These are phyloP conservation scores for Pangasianodon hypophthalmus DNA, from an alignment of 2,113 vertebrate species.

Conservation along the genomic window DNA sequence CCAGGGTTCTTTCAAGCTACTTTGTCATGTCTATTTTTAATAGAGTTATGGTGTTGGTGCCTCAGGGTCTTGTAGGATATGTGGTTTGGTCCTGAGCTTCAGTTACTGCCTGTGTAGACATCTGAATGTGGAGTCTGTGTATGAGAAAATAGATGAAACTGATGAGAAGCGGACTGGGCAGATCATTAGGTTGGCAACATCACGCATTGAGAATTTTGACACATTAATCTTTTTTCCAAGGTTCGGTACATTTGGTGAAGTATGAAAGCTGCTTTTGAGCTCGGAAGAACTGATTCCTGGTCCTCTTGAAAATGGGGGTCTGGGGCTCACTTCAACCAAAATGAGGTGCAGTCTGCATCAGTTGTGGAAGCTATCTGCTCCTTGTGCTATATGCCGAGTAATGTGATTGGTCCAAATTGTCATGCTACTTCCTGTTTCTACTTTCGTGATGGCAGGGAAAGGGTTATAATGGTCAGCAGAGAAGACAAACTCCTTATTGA, in stretches of 20 bases:
- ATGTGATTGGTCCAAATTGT: neutral
- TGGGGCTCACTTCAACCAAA: neutral
- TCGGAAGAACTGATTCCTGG: neutral
- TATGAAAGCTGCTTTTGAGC: neutral
- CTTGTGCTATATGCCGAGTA: neutral
- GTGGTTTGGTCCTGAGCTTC: constrained; percentile 1
- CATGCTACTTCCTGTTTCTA: neutral
- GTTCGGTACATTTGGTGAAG: neutral
- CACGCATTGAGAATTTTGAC: neutral
- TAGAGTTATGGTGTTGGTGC: neutral
- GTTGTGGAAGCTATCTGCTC: neutral
- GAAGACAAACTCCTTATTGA: neutral
- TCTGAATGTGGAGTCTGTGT: constrained; percentile 11
- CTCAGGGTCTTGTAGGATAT: neutral
- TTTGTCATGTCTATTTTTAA: neutral
- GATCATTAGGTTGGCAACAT: neutral
- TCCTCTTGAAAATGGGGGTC: neutral
- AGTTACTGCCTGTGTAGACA: neutral
- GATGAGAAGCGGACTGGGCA: neutral
- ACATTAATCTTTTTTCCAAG: neutral
- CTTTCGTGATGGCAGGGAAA: neutral
- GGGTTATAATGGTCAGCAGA: neutral
- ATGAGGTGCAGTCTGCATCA: neutral
- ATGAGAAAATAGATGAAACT: neutral
- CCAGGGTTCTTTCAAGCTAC: neutral